Base-by-base conservation (phyloP, 1,140 invertebrate species). In the Scaptodrosophila lebanonensis region DNA sequence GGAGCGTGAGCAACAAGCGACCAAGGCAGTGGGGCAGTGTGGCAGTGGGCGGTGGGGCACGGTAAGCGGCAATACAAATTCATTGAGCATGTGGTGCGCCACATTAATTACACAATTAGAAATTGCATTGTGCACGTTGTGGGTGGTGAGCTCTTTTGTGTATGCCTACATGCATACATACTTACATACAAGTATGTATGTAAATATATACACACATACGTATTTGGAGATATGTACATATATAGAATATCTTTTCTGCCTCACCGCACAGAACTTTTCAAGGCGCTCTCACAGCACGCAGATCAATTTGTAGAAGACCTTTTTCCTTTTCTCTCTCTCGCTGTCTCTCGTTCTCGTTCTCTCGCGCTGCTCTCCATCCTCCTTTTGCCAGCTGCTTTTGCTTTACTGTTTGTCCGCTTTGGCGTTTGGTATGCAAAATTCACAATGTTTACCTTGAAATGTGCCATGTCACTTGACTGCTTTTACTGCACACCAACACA, bases 81-180 rank as follows among this genome's bases (percentile, higher is more conserved):
- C n/a, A n/a, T n/a, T n/a, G n/a, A n/a, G n/a, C n/a, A n/a, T n/a
- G n/a, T n/a, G n/a, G n/a, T n/a, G n/a, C n/a, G n/a, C 22, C 22
- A 25, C 72, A 79, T 77, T 77, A 77, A 77, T 77, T 79, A 77
- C 66, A 77, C 73, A 77, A 77, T 77, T 77, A 77, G 67, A 77
- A 49, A 33, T 72, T 54, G 57, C 62, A 63, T 43, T 64, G 40
- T 33, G 56, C 16, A 32, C 15, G n/a, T n/a, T n/a, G n/a, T n/a
- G n/a, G n/a, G n/a, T n/a, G n/a, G n/a, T n/a, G n/a, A n/a, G n/a
- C n/a, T n/a, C n/a, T n/a, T n/a, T n/a, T n/a, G n/a, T n/a, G n/a
- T n/a, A n/a, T n/a, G n/a, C n/a, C n/a, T n/a, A n/a, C n/a, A n/a
- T n/a, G n/a, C n/a, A n/a, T n/a, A n/a, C n/a, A n/a, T n/a, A n/a